Evolutionary conservation across 2,797 vertebrate genomes (phyloP).

Genomic region (Psittacula derbiana): DNA sequence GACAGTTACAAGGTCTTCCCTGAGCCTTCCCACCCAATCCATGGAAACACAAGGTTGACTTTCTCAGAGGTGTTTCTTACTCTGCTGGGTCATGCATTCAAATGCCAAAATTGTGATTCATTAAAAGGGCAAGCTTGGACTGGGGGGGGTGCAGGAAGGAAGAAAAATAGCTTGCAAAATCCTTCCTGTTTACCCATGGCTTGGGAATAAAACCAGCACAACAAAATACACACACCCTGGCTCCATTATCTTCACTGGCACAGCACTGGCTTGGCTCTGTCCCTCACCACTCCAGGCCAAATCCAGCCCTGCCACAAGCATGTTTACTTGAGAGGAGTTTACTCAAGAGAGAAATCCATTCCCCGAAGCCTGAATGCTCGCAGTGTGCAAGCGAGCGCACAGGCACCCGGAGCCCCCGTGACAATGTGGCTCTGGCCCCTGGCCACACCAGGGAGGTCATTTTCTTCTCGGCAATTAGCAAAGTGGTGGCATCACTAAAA

Average conservation of each 20-base stretch:
- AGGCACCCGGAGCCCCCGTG: accelerated
- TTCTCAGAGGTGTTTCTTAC: background rate
- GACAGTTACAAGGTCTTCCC: background rate
- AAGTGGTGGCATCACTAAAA: slow-evolving; percentile 24
- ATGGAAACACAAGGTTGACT: background rate
- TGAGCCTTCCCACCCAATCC: background rate
- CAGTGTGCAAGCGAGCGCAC: background rate
- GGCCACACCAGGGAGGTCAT: slow-evolving; percentile 26
- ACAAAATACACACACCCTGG: background rate
- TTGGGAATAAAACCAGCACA: background rate
- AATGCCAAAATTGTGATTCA: slow-evolving; percentile 15
- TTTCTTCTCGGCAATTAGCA: slow-evolving; percentile 14
- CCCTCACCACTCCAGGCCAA: background rate
- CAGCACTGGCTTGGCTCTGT: background rate
- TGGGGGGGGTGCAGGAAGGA: background rate
- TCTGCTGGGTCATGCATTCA: slow-evolving; percentile 13
- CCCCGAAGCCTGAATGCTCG: background rate
- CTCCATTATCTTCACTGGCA: slow-evolving; percentile 33
- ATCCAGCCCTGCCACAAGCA: background rate
- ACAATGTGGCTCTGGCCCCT: background rate
- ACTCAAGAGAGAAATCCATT: background rate
- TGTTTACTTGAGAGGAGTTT: slow-evolving; percentile 20
- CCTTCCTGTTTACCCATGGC: slow-evolving; percentile 58
- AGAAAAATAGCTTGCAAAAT: background rate
- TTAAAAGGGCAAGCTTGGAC: background rate